Evolutionary conservation across 2,797 vertebrate genomes (phyloP).

Genomic region (Eulemur albifrons): DNA sequence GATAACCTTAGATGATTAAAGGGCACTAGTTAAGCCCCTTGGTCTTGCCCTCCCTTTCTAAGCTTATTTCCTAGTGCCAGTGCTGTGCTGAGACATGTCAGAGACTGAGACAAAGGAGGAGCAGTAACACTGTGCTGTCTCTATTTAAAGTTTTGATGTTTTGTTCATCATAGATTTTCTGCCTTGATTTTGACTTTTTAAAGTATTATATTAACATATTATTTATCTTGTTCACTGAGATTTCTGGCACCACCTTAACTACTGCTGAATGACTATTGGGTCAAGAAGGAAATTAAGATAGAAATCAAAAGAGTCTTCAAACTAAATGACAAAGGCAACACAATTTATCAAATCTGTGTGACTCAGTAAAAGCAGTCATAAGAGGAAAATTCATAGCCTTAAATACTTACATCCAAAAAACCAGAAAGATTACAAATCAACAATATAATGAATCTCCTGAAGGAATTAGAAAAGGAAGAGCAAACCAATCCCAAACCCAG

Average conservation of each 20-base stretch:
- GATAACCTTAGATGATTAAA: not conserved
- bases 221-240: not conserved
- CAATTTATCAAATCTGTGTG: no score
- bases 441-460: no score
- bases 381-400: no score
- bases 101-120: not conserved
- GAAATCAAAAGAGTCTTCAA: no score
- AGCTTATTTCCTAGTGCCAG: not conserved
- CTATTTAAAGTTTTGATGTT: not conserved
- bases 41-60: not conserved
- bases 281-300: no score
- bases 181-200: not conserved
- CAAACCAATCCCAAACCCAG: no score
- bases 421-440: no score
- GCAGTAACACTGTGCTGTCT: not conserved
- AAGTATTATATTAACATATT: not conserved
- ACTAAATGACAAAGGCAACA: no score
- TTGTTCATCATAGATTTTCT: not conserved
- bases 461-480: no score
- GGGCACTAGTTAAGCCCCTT: not conserved
- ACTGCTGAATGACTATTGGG: no score
- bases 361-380: no score
- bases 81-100: rapidly evolving
- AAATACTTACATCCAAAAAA: no score
- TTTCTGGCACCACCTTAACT: not conserved